phyloP scores from a whole-genome alignment of 1,140 invertebrate genomes.

The Asobara japonica region DNA sequence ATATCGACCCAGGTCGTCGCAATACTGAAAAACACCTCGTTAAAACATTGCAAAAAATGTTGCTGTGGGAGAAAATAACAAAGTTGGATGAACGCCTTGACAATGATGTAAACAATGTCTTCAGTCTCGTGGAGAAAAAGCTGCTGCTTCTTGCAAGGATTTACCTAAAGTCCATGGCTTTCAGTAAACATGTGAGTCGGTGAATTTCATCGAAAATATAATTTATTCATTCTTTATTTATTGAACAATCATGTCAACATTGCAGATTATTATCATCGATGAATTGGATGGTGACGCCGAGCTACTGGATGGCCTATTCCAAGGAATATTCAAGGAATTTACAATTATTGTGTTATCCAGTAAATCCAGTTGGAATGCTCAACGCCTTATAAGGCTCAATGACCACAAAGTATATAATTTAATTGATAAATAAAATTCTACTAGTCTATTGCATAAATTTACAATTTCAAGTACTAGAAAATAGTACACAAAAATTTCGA shows the following conservation, averaged over 20 bases:
- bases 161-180: slow-evolving; percentile 32
- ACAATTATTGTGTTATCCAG: slow-evolving; percentile 44
- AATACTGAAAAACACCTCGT: slow-evolving; percentile 36
- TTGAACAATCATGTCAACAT: too few species aligned
- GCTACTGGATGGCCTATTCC: slow-evolving; percentile 36
- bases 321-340: slow-evolving; percentile 38
- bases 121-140: slow-evolving; percentile 39
- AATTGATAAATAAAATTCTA: not conserved
- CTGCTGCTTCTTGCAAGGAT: slow-evolving; percentile 42
- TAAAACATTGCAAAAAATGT: slow-evolving; percentile 39
- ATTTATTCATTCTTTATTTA: not conserved
- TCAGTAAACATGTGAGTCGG: slow-evolving; percentile 35
- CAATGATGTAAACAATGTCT: slow-evolving; percentile 35
- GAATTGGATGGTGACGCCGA: slow-evolving; percentile 32
- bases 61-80: slow-evolving; percentile 44
- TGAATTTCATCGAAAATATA: not conserved
- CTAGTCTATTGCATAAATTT: too few species aligned
- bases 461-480: too few species aligned
- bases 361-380: slow-evolving; percentile 35
- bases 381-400: slow-evolving; percentile 34
- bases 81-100: slow-evolving; percentile 39
- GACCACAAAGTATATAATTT: slow-evolving; percentile 32
- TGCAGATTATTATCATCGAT: slow-evolving; percentile 40
- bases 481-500: too few species aligned
- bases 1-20: slow-evolving; percentile 39